Evolutionary conservation across 2,797 vertebrate species (phyloP).

Genomic region (Bufotes viridis): DNA sequence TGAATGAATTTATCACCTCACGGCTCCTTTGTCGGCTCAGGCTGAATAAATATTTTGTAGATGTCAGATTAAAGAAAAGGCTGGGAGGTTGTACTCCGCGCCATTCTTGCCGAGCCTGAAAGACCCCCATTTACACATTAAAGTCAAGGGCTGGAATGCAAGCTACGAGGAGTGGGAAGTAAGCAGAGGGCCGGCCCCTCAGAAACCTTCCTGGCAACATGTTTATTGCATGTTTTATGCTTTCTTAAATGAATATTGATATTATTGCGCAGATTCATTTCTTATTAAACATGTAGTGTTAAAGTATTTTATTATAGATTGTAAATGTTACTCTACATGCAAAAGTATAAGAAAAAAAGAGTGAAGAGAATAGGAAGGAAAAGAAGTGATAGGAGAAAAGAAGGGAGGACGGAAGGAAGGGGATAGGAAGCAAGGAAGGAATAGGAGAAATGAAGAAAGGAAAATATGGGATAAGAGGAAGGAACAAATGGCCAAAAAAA

Average conservation of each 20-base stretch:
- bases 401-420: neutral
- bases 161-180: neutral
- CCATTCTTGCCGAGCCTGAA: slow-evolving; percentile 5
- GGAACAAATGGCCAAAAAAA: neutral
- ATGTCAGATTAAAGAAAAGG: slow-evolving; percentile 44
- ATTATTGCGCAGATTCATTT: neutral
- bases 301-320: neutral
- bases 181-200: neutral
- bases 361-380: neutral
- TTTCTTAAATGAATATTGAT: neutral
- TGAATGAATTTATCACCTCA: slow-evolving; percentile 60
- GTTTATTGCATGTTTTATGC: no score
- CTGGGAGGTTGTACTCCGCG: neutral
- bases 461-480: neutral
- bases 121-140: slow-evolving; percentile 36
- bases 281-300: neutral
- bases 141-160: neutral
- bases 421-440: neutral
- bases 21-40: slow-evolving; percentile 34
- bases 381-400: neutral
- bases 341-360: neutral
- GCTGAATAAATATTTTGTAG: slow-evolving; percentile 53
- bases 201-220: neutral
- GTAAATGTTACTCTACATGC: neutral
- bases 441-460: neutral